Percentiles rank a stretch among this genome's conserved stretches.
Evolutionary conservation across 35 echinoderm and acorn worm genomes (phyloP).

Genomic region (Hemicentrotus pulcherrimus): DNA sequence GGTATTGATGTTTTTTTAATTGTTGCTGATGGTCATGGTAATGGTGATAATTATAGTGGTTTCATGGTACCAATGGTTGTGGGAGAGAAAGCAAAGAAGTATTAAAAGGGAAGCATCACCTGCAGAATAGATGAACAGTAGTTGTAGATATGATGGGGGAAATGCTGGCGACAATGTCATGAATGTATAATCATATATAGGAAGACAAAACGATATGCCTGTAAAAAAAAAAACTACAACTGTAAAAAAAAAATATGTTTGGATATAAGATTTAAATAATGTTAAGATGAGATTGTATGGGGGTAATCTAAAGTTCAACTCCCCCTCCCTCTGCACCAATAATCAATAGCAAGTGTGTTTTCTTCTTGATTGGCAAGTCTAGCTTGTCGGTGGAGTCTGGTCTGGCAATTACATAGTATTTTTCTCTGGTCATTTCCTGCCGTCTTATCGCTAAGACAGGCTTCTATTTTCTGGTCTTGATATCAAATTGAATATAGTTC

Average conservation of each 20-base stretch:
- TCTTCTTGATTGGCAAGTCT: neutral
- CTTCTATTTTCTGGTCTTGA: neutral
- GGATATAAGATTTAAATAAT: no score
- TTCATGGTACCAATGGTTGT: neutral
- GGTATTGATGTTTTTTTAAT: neutral
- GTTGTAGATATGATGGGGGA: neutral
- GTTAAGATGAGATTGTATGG: no score
- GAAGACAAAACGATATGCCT: no score
- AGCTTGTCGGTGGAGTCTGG: neutral
- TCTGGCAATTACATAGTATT: neutral
- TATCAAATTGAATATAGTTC: slow-evolving; percentile 20
- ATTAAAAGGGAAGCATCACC: no score
- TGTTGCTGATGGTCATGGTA: neutral
- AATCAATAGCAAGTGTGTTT: neutral
- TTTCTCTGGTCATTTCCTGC: slow-evolving; percentile 8
- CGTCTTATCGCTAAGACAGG: neutral
- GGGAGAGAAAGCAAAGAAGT: neutral
- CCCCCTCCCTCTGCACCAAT: no score
- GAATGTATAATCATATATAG: no score
- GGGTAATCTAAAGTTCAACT: no score
- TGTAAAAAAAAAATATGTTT: no score
- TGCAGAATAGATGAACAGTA: neutral
- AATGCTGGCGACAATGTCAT: neutral
- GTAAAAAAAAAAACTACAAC: no score
- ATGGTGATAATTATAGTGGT: neutral